Base-by-base conservation (phyloP, 2,888 invertebrate genomes). In the Hirtodrosophila histrioides region DNA sequence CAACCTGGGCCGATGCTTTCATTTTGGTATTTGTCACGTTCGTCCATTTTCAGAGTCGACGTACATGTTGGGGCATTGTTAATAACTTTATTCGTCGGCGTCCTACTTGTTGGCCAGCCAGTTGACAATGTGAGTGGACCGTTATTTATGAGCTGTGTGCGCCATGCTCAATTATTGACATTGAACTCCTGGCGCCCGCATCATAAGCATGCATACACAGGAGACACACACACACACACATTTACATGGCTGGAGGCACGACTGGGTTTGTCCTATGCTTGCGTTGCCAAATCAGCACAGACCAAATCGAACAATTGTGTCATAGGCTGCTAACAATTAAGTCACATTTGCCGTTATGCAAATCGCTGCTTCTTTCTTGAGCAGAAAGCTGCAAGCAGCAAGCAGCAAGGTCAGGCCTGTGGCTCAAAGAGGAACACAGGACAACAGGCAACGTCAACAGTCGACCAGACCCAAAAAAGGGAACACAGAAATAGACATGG, bases 1-100 rank as follows among this genome's bases (percentile, higher is more conserved):
- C 31, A 33, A 40, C 29, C 17, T 9, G 8, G 37, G 37, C 68
- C 36, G 40, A 51, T n/a, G 48, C 24, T 17, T 51, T 67, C 63
- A 58, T 71, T 80, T 83, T 77, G 80, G 82, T 89, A 89, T 89
- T 90, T 90, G 90, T 89, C 90, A 90, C 89, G 90, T 90, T 90
- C 89, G 69, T 83, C 90, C 87, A 82, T 90, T 89, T 89, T 87
- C 67, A 88, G 89, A 86, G 66, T 74, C 62, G 84, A 74, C 82
- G 88, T 85, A 86, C 90, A 90, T 78, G 89, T 83, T 84, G 89
- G 70, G 79, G 89, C 89, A 89, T 89, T 90, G 89, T 88, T 89
- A 89, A 90, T 90, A 88, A 88, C 86, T 86, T 86, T 83, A 78
- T 88, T 87, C 68, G 78, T 69, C 78, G 56, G 60, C 73, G 88